Conservation (phyloP, 2,888 invertebrate genomes). For the Epistrophe eligans region DNA sequence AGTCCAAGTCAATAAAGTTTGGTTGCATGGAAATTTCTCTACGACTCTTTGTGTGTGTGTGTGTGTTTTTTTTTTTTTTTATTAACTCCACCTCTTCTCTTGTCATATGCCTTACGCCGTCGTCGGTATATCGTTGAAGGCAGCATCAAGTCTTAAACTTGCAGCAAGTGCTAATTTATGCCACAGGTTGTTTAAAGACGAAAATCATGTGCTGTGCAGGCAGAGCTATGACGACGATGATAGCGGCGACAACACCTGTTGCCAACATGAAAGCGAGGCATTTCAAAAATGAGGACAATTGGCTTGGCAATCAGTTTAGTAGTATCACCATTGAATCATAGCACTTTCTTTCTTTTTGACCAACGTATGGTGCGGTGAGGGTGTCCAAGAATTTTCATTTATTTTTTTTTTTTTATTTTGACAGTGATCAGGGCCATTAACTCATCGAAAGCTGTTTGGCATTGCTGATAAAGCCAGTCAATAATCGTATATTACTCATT, state of each 20-base stretch:
- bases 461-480: not conserved
- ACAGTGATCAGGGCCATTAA: constrained; percentile 47
- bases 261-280: constrained; percentile 41
- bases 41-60: constrained; percentile 23
- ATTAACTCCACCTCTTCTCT: constrained; percentile 32
- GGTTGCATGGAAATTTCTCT: constrained; percentile 60
- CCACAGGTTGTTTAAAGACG: constrained; percentile 57
- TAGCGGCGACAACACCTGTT: constrained; percentile 50
- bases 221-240: not conserved
- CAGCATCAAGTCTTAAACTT: constrained; percentile 26
- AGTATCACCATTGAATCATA: constrained; percentile 63
- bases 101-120: not conserved
- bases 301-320: constrained; percentile 30
- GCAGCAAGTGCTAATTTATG: constrained; percentile 66
- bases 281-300: constrained; percentile 64
- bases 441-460: constrained; percentile 51
- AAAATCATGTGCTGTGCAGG: constrained; percentile 37
- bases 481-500: constrained; percentile 13
- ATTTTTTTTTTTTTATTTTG: constrained; percentile 14
- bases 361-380: constrained; percentile 32
- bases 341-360: constrained; percentile 70
- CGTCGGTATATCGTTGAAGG: not conserved
- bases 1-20: constrained; percentile 50
- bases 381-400: constrained; percentile 15
- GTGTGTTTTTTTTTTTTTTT: constrained; percentile 26